Base-by-base conservation (phyloP, 2,888 invertebrate genomes). In the Odontocolon sp. region DNA sequence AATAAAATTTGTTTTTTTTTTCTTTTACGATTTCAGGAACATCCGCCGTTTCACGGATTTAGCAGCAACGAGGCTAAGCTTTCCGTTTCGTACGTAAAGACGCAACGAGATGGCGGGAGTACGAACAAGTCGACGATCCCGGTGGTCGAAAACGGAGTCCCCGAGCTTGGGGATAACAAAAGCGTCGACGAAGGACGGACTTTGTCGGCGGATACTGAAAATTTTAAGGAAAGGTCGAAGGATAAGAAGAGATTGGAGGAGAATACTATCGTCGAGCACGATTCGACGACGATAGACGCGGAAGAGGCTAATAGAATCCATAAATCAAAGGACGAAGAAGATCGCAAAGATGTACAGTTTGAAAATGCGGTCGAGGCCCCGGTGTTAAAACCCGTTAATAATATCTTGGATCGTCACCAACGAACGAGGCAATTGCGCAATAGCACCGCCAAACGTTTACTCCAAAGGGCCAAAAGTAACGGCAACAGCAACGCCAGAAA, bases 11-110 rank as follows among this genome's bases (percentile, higher is more conserved):
- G 3, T 3, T 38, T 9, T 40, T 21, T 2, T 31, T 63, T 4
- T 45, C 64, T 59, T 78, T 64, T 74, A 73, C 78, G n/a, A n/a
- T 83, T 86, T 3, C 81, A 91, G 91, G 88, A 87, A 85, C 87
- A 88, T 82, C 85, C 87, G 77, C 88, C 89, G 68, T 91, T 91
- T 80, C 89, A 89, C 81, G 91, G 91, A 74, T 91, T 91, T 82
- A 89, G 90, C 81, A 89, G 83, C 73, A 88, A 85, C 75, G 89
- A 89, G 80, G 87, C 87, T 69, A 87, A 86, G 78, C 85, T 86
- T 54, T 87, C 87, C 3, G 87, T 84, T 42, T 87, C 87, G 33
- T 88, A 87, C 6, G 80, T 86, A 73, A 87, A 87, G 81, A 87
- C 86, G 0, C 86, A 86, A 78, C 85, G 84, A 36, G 86, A 87